A percentile compares a stretch with the other conserved stretches of the same genome.
Conservation (phyloP, 2,888 invertebrate species). For the Lithophane leautieri region DNA sequence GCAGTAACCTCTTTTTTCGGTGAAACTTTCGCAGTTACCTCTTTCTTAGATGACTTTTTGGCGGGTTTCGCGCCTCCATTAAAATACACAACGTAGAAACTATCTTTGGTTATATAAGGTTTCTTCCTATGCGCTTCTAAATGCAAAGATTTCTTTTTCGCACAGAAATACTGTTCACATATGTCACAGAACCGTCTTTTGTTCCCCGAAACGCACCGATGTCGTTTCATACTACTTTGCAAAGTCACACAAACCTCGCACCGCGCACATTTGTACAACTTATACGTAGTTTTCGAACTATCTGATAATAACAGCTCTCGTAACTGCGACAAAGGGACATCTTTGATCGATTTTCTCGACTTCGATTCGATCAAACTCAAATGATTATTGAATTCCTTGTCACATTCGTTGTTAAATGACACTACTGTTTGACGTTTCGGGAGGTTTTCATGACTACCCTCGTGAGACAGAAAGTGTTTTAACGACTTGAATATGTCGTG, state of each 20-base stretch:
- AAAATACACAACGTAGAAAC: slow-evolving; percentile 62
- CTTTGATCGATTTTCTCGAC: slow-evolving; percentile 1
- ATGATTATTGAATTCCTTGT: slow-evolving; percentile 46
- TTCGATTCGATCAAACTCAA: slow-evolving; percentile 30
- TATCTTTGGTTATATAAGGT: slow-evolving; percentile 38
- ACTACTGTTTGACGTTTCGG: slow-evolving; percentile 32
- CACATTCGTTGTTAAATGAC: slow-evolving; percentile 54
- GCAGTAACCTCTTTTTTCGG: not conserved
- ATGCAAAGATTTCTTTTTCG: slow-evolving; percentile 47
- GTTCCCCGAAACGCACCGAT: slow-evolving; percentile 17
- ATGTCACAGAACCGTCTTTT: slow-evolving; percentile 30
- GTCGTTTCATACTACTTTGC: slow-evolving; percentile 4
- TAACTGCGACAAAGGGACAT: not conserved
- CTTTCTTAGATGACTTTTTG: slow-evolving; percentile 8
- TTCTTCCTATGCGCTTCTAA: slow-evolving; percentile 51
- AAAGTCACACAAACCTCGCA: slow-evolving; percentile 46
- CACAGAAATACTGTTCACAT: slow-evolving; percentile 51
- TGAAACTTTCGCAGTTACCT: not conserved
- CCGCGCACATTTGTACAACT: slow-evolving; percentile 39
- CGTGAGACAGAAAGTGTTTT: slow-evolving; percentile 29
- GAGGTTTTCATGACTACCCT: slow-evolving; percentile 4
- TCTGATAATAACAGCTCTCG: not conserved
- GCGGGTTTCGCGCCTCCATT: slow-evolving; percentile 28
- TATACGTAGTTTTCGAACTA: slow-evolving; percentile 1
- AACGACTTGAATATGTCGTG: slow-evolving; percentile 3